Evolutionary conservation across 2,888 invertebrate genomes (phyloP), one percentile per base, ranked within the genome.

Genomic region (Aelia acuminata): DNA sequence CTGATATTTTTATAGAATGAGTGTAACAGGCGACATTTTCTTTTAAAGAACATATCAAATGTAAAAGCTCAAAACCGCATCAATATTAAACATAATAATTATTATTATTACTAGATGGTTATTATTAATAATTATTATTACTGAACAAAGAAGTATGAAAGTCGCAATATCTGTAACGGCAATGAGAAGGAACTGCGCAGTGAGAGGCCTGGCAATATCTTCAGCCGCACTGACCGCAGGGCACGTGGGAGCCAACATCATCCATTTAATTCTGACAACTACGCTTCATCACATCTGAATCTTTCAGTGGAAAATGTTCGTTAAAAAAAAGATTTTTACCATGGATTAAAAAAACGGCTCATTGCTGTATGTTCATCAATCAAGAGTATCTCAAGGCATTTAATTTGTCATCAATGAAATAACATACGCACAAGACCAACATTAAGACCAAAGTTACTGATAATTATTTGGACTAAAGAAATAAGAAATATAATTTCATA

Each of bases 191-290:
- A 70, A 70, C 35, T 70, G 63, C 63, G 63, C 63, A 70, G 63
- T 70, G 35, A 70, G 35, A 70, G 63, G 63, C 63, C n/a, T n/a
- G n/a, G n/a, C n/a, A n/a, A 18, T 35, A 70, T 11, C 26, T 26
- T 15, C 13, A 15, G 57, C 26, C 57, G 5, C 26, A 26, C 63
- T 22, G 31, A 26, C 63, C 63, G 63, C 63, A 8, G 35, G 63
- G 80, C 80, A 80, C 80, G 80, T 80, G 80, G 80, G 80, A n/a
- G n/a, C 80, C 35, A 75, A 22, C 43, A n/a, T 43, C 80, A 43
- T 80, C 63, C 80, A 43, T 80, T 80, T 80, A 39, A 22, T 43
- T 13, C 80, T 43, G 80, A 80, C 80, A 43, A 22, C 43, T 80
- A 80, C n/a, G 13, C 80, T 43, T 80, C 80, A 80, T 80, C 43